phyloP scores from a whole-genome alignment of 2,113 vertebrate genomes.

The Tauraco erythrolophus region DNA sequence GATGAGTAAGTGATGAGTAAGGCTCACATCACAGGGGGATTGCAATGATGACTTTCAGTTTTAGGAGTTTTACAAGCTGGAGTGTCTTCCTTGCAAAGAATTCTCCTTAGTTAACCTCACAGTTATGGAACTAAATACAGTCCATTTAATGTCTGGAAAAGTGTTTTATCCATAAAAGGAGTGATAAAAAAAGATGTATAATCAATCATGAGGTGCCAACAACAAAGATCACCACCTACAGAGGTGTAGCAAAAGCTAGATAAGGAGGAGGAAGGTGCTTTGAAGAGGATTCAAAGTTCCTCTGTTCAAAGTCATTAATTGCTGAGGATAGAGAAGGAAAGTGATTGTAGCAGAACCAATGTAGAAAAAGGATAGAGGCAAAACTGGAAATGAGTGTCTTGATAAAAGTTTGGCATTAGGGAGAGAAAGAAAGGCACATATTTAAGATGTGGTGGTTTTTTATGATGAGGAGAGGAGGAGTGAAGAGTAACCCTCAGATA shows the following conservation, averaged over 20 bases:
- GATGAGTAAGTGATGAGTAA: constrained; percentile 2
- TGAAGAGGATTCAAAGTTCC: neutral
- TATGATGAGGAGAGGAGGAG: neutral
- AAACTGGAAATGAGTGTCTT: neutral
- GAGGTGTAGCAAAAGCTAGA: neutral
- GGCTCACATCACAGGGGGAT: neutral
- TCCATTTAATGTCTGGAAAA: neutral
- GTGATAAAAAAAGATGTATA: neutral
- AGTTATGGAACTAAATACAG: neutral
- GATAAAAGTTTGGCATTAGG: neutral
- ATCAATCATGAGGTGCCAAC: neutral
- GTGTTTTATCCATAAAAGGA: neutral
- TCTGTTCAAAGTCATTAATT: neutral
- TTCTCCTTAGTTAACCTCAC: constrained; percentile 6
- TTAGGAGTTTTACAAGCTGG: neutral
- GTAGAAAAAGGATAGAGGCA: neutral
- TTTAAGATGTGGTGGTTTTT: neutral
- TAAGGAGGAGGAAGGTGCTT: neutral
- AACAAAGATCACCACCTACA: neutral
- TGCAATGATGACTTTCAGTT: neutral
- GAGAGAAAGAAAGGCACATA: neutral
- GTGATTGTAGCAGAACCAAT: neutral
- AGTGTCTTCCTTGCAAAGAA: neutral
- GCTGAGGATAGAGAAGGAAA: neutral
- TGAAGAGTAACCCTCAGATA: neutral